Evolutionary conservation across 2,113 vertebrate species (phyloP), one percentile per base, ranked within the genome.

Genomic region (Tor tambroides): DNA sequence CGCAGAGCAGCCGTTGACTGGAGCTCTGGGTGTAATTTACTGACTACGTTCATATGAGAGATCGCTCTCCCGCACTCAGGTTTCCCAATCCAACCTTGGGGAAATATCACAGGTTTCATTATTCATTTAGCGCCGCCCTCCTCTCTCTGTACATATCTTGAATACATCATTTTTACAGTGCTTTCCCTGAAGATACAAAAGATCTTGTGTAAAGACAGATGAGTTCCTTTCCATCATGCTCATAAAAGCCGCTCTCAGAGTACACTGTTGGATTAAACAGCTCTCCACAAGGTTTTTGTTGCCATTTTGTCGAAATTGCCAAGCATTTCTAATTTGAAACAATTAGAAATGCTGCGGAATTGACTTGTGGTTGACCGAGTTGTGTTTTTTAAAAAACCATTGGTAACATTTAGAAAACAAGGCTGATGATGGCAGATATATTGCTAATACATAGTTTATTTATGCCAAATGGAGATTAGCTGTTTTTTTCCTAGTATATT

Each of bases 21-120:
- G 28, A 83, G 81, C 81, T 71, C 81, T 51, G 43, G 28, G 81
- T 83, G 81, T 83, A 82, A 67, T 82, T 65, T 82, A 82, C 80
- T 26, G 59, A 46, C 38, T 28, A 23, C 6, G 19, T 83, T 83
- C 43, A 49, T 83, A 83, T 23, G 28, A 83, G 65, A 15, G 81
- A 71, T 71, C 21, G 28, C 43, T 32, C 41, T 28, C n/a, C n/a
- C 26, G 2, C 35, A 11, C 79, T 65, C 38, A 14, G 80, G 14
- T 80, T 67, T 82, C 41, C 5, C 26, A 43, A 51, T 71, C 46
- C 65, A 69, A 54, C 81, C 81, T 83, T 71, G 63, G 81, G 81
- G 81, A 83, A 83, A 83, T 83, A 71, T 71, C 41, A 54, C 15
- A 5, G 81, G 30, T 67, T 71, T 69, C 61, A 71, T 83, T 71